A percentile compares a stretch with the other conserved stretches of the same genome.
These are phyloP conservation scores for Gopherus evgoodei DNA, from an alignment of 2,113 vertebrate genomes.

Conservation along the genomic window DNA sequence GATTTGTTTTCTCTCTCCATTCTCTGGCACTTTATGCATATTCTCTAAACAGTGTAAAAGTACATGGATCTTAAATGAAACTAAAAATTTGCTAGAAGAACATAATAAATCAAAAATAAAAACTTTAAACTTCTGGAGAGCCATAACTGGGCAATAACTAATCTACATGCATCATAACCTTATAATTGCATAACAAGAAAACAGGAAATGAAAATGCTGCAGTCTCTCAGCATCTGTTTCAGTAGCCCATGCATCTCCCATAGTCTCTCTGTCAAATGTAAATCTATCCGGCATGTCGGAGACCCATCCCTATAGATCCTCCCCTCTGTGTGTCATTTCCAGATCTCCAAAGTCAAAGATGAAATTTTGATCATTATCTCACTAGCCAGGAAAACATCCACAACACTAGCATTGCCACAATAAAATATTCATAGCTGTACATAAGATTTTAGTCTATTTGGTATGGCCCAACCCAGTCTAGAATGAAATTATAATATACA, in stretches of 20 bases:
- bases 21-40: not conserved
- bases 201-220: not conserved
- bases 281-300: no score
- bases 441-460: not conserved
- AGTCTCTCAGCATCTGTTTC: not conserved
- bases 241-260: no score
- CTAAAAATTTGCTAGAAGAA: not conserved
- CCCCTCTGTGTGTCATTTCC: no score
- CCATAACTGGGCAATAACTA: not conserved
- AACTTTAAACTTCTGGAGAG: not conserved
- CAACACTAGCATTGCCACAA: not conserved
- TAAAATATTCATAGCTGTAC: not conserved
- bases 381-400: not conserved
- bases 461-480: not conserved
- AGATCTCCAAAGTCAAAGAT: no score
- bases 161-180: not conserved
- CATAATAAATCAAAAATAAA: not conserved
- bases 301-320: no score
- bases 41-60: not conserved
- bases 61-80: no score
- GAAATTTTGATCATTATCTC: not conserved
- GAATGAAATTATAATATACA: not conserved
- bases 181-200: not conserved
- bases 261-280: no score
- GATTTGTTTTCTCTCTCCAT: not conserved